phyloP scores from a whole-genome alignment of 2,888 invertebrate species.

The Tricholauxania praeusta region DNA sequence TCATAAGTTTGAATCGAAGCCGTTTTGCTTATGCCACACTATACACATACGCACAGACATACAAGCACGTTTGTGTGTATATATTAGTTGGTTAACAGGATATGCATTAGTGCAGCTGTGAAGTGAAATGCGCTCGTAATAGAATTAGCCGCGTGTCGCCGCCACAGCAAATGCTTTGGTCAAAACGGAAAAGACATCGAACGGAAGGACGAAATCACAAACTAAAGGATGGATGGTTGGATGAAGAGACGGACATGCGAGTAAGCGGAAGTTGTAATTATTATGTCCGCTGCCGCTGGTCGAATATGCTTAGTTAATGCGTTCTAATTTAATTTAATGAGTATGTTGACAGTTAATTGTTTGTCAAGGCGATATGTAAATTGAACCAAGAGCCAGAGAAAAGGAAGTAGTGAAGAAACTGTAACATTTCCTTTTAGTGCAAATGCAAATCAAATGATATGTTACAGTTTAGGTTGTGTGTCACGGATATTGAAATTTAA shows the following conservation, averaged over 20 bases:
- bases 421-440: too few species aligned
- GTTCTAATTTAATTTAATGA: constrained; percentile 53
- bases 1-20: too few species aligned
- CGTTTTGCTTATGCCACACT: too few species aligned
- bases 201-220: constrained; percentile 15
- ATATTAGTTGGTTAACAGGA: constrained; percentile 45
- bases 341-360: constrained; percentile 54
- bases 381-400: constrained; percentile 34
- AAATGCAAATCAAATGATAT: too few species aligned
- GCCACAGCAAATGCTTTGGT: constrained; percentile 1
- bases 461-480: too few species aligned
- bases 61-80: background rate
- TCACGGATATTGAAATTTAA: too few species aligned
- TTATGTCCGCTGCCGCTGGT: constrained; percentile 49
- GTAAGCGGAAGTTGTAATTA: constrained; percentile 62
- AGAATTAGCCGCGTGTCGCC: constrained; percentile 38
- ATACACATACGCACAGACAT: background rate
- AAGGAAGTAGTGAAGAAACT: too few species aligned
- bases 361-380: constrained; percentile 53
- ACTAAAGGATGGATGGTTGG: constrained; percentile 40
- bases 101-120: constrained; percentile 58
- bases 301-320: constrained; percentile 38
- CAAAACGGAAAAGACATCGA: constrained; percentile 20
- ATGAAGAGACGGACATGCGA: background rate
- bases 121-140: constrained; percentile 37